Evolutionary conservation across 1,140 invertebrate genomes (phyloP).

Genomic region (Dreissena polymorpha): DNA sequence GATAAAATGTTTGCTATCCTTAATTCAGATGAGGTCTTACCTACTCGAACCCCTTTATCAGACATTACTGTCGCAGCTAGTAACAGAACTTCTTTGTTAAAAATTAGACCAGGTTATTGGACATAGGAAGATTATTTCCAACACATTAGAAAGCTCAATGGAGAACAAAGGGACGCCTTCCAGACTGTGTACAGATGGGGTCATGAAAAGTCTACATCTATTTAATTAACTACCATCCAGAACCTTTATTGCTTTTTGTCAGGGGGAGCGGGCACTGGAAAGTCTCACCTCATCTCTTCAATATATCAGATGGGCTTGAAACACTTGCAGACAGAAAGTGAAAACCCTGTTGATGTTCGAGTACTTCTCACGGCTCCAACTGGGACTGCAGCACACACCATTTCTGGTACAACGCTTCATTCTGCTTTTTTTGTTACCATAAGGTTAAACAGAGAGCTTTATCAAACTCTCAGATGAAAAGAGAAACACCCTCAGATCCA

Average conservation of each 20-base stretch:
- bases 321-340: slow-evolving; percentile 36
- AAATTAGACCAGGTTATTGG: not conserved
- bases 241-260: slow-evolving; percentile 56
- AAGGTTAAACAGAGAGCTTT: slow-evolving; percentile 4
- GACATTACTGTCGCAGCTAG: too few species aligned
- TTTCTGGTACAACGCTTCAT: slow-evolving; percentile 13
- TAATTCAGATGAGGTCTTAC: too few species aligned
- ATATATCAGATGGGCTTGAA: slow-evolving; percentile 50
- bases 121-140: not conserved
- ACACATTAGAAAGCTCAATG: not conserved
- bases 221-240: slow-evolving; percentile 29
- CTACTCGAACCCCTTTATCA: too few species aligned
- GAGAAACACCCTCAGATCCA: slow-evolving; percentile 6
- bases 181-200: slow-evolving; percentile 25
- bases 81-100: not conserved
- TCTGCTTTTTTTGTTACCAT: slow-evolving; percentile 26
- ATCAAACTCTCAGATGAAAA: slow-evolving; percentile 12
- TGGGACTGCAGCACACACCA: slow-evolving; percentile 46
- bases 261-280: slow-evolving; percentile 61
- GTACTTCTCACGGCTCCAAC: slow-evolving; percentile 53
- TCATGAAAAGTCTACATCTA: slow-evolving; percentile 41
- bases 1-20: too few species aligned
- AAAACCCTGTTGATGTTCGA: slow-evolving; percentile 50
- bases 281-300: slow-evolving; percentile 56
- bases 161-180: not conserved